These are phyloP conservation scores for Pedetes capensis DNA, from an alignment of 2,113 vertebrate species.

Conservation along the genomic window DNA sequence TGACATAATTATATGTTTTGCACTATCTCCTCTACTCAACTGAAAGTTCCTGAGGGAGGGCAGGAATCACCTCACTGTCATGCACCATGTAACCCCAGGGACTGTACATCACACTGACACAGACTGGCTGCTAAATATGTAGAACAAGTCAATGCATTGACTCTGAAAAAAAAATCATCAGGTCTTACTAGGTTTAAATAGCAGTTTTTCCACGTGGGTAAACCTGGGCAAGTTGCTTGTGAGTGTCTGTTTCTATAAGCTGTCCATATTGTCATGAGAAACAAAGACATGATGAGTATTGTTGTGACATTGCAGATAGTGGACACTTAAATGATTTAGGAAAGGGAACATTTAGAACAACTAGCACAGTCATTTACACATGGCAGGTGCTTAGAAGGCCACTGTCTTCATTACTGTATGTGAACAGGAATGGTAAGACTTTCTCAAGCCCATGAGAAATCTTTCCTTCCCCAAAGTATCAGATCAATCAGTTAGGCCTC, in stretches of 20 bases:
- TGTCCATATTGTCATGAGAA: neutral
- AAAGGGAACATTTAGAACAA: neutral
- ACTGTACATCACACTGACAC: no score
- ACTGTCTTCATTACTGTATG: neutral
- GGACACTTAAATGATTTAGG: neutral
- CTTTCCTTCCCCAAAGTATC: neutral
- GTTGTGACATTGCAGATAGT: accelerated
- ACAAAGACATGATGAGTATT: neutral
- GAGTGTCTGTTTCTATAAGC: neutral
- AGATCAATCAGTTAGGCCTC: neutral
- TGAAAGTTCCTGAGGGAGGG: neutral
- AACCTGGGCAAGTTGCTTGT: neutral
- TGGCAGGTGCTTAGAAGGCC: accelerated
- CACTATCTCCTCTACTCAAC: neutral
- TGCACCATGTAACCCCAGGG: accelerated
- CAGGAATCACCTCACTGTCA: accelerated
- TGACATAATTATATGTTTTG: accelerated
- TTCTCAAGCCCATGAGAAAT: accelerated
- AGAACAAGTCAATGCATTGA: neutral
- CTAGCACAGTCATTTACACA: neutral
- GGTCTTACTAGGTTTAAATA: neutral
- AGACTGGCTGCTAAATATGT: neutral
- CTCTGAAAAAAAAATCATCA: neutral
- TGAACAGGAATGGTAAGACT: accelerated
- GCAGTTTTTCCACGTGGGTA: neutral